Base-by-base conservation (phyloP, 2,888 invertebrate genomes). In the Megamerina dolium region DNA sequence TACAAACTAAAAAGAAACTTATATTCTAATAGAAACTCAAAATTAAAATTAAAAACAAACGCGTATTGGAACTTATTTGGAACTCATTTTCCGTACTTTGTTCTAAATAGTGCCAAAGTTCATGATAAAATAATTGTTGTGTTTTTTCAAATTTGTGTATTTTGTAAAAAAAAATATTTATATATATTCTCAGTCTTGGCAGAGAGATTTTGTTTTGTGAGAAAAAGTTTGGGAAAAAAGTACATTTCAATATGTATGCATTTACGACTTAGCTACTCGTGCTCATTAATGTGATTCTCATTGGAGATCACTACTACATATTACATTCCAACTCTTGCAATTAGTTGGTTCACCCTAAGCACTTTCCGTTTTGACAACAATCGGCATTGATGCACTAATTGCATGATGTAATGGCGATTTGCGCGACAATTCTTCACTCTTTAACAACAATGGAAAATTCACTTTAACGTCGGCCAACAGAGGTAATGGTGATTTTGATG, bases 331-430 rank as follows among this genome's bases (percentile, higher is more conserved):
- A n/a, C n/a, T n/a, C n/a, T n/a, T n/a, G n/a, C n/a, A n/a, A n/a
- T n/a, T n/a, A n/a, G n/a, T 23, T 23, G 23, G 10, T 8, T 29
- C 13, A 27, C 38, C 31, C 64, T 69, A 70, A 59, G 69, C 70
- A 53, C 70, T 70, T 58, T 70, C 70, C 23, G 71, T 70, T 51
- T 70, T 70, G 12, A 70, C 70, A 54, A 70, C 68, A 46, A 70
- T 61, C 48, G 70, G 70, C 68, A 70, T 54, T 51, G 46, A 58
- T 54, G 37, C 58, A 17, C 61, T 49, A 14, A 53, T 46, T 29
- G 58, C 56, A 37, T 58, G 50, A 37, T 57, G 56, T 32, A 61
- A 45, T n/a, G 66, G 56, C 9, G 65, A 58, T 42, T 66, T 66
- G 13, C 65, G 57, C 46, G 63, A 46, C 35, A 67, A 51, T 49